Conservation (phyloP, 2,113 vertebrate species). For the Hippocampus zosterae region DNA sequence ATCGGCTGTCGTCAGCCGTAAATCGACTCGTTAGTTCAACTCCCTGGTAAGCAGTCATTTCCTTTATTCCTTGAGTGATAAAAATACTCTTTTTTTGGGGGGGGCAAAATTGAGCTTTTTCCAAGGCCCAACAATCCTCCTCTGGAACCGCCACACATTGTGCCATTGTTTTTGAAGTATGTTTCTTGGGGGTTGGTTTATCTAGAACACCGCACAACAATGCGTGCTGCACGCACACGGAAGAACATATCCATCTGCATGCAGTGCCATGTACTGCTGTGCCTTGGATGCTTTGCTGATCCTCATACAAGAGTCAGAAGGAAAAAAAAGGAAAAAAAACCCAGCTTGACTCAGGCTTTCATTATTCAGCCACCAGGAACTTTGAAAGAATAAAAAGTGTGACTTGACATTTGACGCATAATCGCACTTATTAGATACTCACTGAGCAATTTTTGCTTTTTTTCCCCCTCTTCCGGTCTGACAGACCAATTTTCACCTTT, state of each 20-base stretch:
- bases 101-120: too few relatives aligned
- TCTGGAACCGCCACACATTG: too few relatives aligned
- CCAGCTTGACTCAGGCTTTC: neutral
- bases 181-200: too few relatives aligned
- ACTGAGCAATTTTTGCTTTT: neutral
- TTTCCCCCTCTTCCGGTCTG: neutral
- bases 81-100: too few relatives aligned
- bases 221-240: neutral
- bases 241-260: neutral
- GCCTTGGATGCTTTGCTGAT: neutral
- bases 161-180: too few relatives aligned
- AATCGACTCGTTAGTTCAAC: too few relatives aligned
- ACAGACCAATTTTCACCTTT: neutral
- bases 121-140: too few relatives aligned
- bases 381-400: neutral
- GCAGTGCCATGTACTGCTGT: neutral
- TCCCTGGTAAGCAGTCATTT: too few relatives aligned
- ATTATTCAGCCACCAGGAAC: neutral
- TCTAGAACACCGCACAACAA: too few relatives aligned
- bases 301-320: neutral
- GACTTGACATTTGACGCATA: neutral
- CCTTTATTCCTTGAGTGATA: too few relatives aligned
- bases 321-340: neutral
- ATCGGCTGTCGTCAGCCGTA: too few relatives aligned
- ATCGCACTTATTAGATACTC: neutral